A percentile compares a stretch with the other conserved stretches of the same genome.
Evolutionary conservation across 2,888 invertebrate species (phyloP).

Genomic region (Rhamnusium bicolor): DNA sequence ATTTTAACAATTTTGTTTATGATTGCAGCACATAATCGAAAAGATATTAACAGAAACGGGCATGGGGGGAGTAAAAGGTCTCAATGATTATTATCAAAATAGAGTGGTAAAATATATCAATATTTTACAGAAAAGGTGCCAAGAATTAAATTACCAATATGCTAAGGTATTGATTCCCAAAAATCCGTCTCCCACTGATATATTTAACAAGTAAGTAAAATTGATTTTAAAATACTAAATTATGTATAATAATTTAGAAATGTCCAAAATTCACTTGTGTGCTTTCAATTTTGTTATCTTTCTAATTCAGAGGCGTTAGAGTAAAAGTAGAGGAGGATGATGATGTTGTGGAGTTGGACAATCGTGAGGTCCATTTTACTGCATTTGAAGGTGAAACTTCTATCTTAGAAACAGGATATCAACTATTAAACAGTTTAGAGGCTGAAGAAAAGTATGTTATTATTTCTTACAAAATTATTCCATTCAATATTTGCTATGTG

Average conservation of each 20-base stretch:
- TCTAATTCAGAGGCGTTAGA: conserved; percentile 54
- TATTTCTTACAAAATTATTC: background rate
- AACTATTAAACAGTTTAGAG: conserved; percentile 65
- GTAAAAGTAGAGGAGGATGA: conserved; percentile 63
- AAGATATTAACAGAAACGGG: conserved; percentile 76
- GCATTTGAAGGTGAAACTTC: conserved; percentile 62
- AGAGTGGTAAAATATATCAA: conserved; percentile 66
- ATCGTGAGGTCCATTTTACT: conserved; percentile 63
- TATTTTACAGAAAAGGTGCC: conserved; percentile 63
- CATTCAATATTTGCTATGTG: no score
- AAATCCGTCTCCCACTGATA: conserved; percentile 57
- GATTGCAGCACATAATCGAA: conserved; percentile 75
- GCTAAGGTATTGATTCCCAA: conserved; percentile 58
- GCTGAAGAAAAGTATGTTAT: conserved; percentile 59
- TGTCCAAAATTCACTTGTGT: no score
- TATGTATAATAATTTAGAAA: no score
- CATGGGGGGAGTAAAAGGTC: conserved; percentile 73
- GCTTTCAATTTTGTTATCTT: conserved; percentile 16
- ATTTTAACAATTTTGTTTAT: no score
- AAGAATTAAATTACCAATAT: conserved; percentile 63
- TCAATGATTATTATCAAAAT: conserved; percentile 76
- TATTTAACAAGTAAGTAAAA: conserved; percentile 59
- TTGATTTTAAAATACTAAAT: background rate
- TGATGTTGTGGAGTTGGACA: conserved; percentile 60
- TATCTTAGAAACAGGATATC: conserved; percentile 64